Conservation (phyloP, 2,888 invertebrate genomes). For the Trachelus stipa region DNA sequence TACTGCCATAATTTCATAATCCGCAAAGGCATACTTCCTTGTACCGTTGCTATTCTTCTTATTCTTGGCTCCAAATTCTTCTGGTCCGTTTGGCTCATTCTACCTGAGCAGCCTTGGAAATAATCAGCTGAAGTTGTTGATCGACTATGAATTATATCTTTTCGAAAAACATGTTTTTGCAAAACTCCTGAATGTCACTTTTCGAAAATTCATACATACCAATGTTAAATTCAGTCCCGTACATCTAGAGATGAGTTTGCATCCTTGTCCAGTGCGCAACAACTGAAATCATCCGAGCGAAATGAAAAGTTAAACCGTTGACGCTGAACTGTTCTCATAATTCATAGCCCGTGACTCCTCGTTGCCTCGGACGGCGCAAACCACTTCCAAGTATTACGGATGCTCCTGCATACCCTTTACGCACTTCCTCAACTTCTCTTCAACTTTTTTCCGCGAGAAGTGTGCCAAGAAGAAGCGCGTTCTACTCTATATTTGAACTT, state of each 20-base stretch:
- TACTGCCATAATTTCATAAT: conserved; percentile 9
- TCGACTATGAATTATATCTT: neutral
- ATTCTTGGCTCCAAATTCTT: neutral
- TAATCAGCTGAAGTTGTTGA: neutral
- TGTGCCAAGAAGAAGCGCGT: conserved; percentile 12
- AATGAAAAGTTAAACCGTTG: neutral
- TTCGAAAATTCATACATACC: neutral
- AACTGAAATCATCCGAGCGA: neutral
- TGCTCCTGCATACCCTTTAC: conserved; percentile 6
- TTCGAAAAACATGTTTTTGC: neutral
- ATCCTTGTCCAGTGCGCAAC: neutral
- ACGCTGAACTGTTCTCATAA: neutral
- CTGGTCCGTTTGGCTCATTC: neutral
- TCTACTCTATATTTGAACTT: conserved; percentile 29
- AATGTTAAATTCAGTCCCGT: neutral
- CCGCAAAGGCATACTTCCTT: neutral
- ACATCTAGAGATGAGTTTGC: neutral
- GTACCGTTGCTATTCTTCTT: neutral
- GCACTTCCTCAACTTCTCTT: conserved; percentile 2
- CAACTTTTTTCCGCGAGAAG: conserved; percentile 5
- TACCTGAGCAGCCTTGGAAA: conserved; percentile 1
- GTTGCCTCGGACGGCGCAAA: neutral
- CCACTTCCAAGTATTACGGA: neutral
- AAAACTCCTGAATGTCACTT: neutral
- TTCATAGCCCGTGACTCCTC: neutral